These are phyloP conservation scores for Coleophora flavipennella DNA, from an alignment of 2,888 invertebrate genomes.

Conservation along the genomic window DNA sequence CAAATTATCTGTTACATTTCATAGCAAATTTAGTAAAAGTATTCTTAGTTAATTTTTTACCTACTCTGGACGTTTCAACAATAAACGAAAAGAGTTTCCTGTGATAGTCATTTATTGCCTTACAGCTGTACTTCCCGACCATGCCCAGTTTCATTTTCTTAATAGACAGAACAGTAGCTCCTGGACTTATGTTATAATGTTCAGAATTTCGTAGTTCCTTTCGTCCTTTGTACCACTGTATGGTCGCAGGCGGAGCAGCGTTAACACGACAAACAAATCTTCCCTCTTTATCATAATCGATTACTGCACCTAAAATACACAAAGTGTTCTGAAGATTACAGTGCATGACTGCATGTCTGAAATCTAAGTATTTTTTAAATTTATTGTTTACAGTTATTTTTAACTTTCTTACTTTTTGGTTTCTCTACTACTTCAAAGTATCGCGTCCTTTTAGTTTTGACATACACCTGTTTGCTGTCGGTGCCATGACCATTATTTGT, in stretches of 20 bases:
- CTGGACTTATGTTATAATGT: slow-evolving; percentile 20
- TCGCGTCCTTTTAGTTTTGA: slow-evolving; percentile 16
- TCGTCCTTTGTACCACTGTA: slow-evolving; percentile 28
- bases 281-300: slow-evolving; percentile 22
- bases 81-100: slow-evolving; percentile 18
- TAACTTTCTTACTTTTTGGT: slow-evolving; percentile 21
- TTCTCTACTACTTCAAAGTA: slow-evolving; percentile 21
- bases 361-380: too few relatives aligned
- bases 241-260: slow-evolving; percentile 27
- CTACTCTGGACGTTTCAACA: slow-evolving; percentile 24
- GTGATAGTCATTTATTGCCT: slow-evolving; percentile 20
- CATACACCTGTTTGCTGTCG: slow-evolving; percentile 12
- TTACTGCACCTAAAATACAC: slow-evolving; percentile 21
- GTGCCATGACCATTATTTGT: slow-evolving; percentile 27
- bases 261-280: slow-evolving; percentile 25
- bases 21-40: too few relatives aligned
- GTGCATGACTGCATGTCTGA: too few relatives aligned
- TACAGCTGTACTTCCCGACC: slow-evolving; percentile 26
- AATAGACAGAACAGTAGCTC: slow-evolving; percentile 24
- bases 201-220: slow-evolving; percentile 12
- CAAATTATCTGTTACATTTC: too few relatives aligned
- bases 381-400: not conserved
- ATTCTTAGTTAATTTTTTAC: slow-evolving; percentile 15
- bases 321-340: too few relatives aligned
- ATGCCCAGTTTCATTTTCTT: slow-evolving; percentile 22